These are phyloP conservation scores for Galleria mellonella DNA, from an alignment of 1,140 invertebrate species.

Conservation along the genomic window DNA sequence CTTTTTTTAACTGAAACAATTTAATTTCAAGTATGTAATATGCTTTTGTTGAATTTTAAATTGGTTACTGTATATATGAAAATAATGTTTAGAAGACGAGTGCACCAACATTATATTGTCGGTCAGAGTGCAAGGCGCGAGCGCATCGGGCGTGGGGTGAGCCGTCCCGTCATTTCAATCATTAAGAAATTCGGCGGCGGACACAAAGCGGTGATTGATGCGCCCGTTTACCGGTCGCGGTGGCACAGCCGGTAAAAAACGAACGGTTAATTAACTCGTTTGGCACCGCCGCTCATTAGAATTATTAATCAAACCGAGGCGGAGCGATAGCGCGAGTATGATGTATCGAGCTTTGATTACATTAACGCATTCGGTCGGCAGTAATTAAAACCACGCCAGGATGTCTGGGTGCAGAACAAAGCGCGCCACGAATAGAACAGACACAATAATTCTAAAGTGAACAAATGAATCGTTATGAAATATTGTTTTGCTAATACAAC, in stretches of 20 bases:
- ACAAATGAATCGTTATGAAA: slow-evolving; percentile 10
- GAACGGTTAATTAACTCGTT: slow-evolving; percentile 72
- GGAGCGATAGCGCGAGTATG: slow-evolving; percentile 66
- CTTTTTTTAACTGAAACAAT: no score
- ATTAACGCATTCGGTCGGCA: slow-evolving; percentile 54
- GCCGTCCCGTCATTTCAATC: slow-evolving; percentile 65
- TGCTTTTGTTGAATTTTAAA: no score
- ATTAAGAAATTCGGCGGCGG: slow-evolving; percentile 65
- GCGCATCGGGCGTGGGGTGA: slow-evolving; percentile 9
- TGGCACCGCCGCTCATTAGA: slow-evolving; percentile 72
- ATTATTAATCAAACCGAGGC: slow-evolving; percentile 72
- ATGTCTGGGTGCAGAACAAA: slow-evolving; percentile 24
- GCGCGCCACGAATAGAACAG: slow-evolving; percentile 37
- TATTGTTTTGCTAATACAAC: slow-evolving; percentile 5
- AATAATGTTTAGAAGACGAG: neutral
- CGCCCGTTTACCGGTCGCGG: slow-evolving; percentile 65
- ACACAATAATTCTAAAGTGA: slow-evolving; percentile 5
- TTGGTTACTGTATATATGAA: neutral
- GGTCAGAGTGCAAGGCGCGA: slow-evolving; percentile 9
- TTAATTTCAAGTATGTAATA: no score
- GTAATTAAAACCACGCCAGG: slow-evolving; percentile 68
- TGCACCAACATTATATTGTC: neutral
- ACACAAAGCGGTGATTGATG: slow-evolving; percentile 70
- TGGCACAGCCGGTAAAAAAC: slow-evolving; percentile 60
- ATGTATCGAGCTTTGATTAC: slow-evolving; percentile 73